These are phyloP conservation scores for Scaptomyza parva DNA, from an alignment of 2,888 invertebrate species.

Conservation along the genomic window DNA sequence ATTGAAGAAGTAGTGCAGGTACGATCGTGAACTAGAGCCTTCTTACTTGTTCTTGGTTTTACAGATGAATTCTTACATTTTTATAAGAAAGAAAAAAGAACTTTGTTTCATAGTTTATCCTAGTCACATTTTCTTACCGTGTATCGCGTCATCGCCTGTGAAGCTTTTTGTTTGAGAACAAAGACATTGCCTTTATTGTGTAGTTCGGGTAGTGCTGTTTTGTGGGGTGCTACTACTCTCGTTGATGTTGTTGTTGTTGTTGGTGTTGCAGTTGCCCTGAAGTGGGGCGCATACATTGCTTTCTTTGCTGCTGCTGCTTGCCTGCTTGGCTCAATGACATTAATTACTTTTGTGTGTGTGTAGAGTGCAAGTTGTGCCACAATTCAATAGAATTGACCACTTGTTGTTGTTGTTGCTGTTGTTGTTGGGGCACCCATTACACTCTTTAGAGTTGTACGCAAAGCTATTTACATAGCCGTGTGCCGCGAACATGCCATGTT, in stretches of 20 bases:
- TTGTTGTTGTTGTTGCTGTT: conserved; percentile 8
- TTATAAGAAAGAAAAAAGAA: too few species aligned
- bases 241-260: not conserved
- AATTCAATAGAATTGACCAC: conserved; percentile 40
- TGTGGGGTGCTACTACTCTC: not conserved
- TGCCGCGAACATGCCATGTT: not conserved
- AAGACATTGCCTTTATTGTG: conserved; percentile 29
- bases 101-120: not conserved
- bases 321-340: conserved; percentile 46
- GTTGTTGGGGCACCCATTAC: too few species aligned
- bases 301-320: conserved; percentile 9
- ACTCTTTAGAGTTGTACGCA: conserved; percentile 5
- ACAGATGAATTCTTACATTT: too few species aligned
- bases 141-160: conserved; percentile 1
- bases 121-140: not conserved
- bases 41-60: too few species aligned
- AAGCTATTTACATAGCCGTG: conserved; percentile 13
- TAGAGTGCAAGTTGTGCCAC: conserved; percentile 3
- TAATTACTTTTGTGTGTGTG: conserved; percentile 30
- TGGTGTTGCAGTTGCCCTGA: conserved; percentile 20
- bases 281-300: conserved; percentile 54
- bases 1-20: too few species aligned
- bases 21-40: too few species aligned
- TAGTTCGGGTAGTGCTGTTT: not conserved
- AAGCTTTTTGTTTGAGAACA: conserved; percentile 24